Base-by-base conservation (phyloP, 2,113 vertebrate genomes). In the Tyto alba region DNA sequence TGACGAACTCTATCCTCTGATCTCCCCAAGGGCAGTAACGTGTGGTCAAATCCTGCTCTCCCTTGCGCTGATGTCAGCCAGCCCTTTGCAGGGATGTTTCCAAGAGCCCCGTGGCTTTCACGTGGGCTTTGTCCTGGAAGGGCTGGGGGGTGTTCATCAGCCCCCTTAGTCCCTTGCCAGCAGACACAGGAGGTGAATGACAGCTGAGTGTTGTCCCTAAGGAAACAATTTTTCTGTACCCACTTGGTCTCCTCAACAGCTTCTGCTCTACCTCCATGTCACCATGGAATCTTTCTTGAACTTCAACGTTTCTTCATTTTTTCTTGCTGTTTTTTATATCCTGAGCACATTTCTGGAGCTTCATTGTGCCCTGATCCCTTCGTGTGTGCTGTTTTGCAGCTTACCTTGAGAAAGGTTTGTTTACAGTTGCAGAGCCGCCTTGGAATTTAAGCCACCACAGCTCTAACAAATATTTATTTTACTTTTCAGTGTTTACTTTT, bases 381-480 rank as follows among this genome's bases (percentile, higher is more conserved):
- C 50, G 21, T 52, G 64, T 63, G 59, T 43, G 55, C 64, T 67
- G 45, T 53, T 95, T 81, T 80, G 88, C 64, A 71, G 84, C 69
- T 94, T 95, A 74, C 60, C 53, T 89, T 60, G 55, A 74, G 63
- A 59, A 90, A 89, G 34, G 27, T 50, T 96, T 93, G 78, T 53
- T 95, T 93, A 90, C 52, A 34, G 47, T 78, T 85, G 71, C 80
- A 72, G 43, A 67, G 72, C 36, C 79, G 60, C 88, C 45, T 84
- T 36, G 16, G 34, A 88, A 68, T 72, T 90, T 74, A 91, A 96
- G 84, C 48, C 47, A 32, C 22, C 0, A 1, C n/a, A 87, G 66
- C 34, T 71, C 64, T 79, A 66, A 85, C 89, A 97, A 85, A 96
- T 45, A 93, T 60, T 93, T 57, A 83, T 85, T 93, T 95, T 60